Conservation (phyloP, 2,797 vertebrate genomes). For the Darevskia mixta region DNA sequence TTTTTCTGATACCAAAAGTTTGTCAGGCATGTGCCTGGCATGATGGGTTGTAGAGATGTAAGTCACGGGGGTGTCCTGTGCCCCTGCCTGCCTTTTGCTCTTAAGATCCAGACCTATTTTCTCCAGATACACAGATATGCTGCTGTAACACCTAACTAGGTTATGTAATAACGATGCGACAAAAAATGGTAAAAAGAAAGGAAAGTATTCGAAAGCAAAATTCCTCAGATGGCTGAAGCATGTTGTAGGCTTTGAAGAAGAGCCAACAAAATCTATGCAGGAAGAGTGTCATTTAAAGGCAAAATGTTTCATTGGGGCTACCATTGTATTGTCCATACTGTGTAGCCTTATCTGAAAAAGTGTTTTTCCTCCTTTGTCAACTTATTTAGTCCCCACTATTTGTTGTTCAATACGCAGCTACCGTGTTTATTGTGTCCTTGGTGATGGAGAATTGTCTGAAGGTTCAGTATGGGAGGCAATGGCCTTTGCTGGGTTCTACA, state of each 20-base stretch:
- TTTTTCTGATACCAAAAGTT: not conserved
- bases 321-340: not conserved
- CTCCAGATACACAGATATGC: not conserved
- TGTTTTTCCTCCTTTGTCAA: not conserved
- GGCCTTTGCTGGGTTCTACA: conserved; percentile 95
- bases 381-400: not conserved
- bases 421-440: conserved; percentile 91
- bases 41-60: no score
- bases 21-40: not conserved
- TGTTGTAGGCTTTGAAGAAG: no score
- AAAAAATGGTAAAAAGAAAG: not conserved
- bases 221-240: not conserved
- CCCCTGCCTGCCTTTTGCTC: not conserved
- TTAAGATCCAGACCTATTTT: not conserved
- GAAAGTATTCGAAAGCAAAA: not conserved
- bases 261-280: no score
- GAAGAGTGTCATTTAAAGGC: not conserved
- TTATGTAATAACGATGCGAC: not conserved
- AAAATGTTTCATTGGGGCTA: not conserved
- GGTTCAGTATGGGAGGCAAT: conserved; percentile 98
- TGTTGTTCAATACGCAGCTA: conserved; percentile 79
- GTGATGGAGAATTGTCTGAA: conserved; percentile 94
- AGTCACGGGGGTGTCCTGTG: not conserved
- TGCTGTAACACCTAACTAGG: not conserved
- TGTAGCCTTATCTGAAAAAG: not conserved